phyloP scores from a whole-genome alignment of 2,113 vertebrate genomes.

The Melanocharis versteri region DNA sequence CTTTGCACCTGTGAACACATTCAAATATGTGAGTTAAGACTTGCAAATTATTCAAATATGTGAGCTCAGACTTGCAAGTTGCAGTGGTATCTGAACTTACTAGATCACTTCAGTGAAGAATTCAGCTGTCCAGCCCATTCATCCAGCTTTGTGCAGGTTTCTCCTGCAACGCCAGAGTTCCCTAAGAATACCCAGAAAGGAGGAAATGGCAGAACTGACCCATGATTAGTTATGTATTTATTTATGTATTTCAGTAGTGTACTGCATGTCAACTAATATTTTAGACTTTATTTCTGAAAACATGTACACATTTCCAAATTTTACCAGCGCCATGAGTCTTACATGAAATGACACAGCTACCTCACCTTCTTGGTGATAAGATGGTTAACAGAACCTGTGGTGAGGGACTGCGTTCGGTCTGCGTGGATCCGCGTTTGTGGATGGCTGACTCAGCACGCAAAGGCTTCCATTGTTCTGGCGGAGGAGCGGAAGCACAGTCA shows the following conservation, averaged over 20 bases:
- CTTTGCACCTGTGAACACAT: not conserved
- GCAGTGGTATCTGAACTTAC: not conserved
- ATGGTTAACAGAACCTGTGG: not conserved
- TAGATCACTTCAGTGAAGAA: not conserved
- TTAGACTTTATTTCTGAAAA: not conserved
- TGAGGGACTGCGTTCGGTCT: rapidly evolving
- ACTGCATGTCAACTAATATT: not conserved
- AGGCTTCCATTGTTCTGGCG: conserved; percentile 15
- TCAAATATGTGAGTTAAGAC: not conserved
- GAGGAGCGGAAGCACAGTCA: conserved; percentile 4
- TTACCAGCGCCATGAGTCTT: not conserved
- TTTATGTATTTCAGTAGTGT: not conserved
- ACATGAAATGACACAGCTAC: rapidly evolving
- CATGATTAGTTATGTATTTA: not conserved
- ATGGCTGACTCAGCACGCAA: not conserved
- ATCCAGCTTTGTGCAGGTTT: not conserved
- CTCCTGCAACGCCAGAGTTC: not conserved
- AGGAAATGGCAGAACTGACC: not conserved
- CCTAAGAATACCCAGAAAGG: not conserved
- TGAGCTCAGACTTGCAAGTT: not conserved
- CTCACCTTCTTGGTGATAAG: not conserved
- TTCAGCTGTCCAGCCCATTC: not conserved
- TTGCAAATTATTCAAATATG: not conserved
- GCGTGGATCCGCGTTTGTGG: rapidly evolving
- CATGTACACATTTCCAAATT: not conserved